Percentiles rank a stretch among this genome's conserved stretches.
phyloP scores from a whole-genome alignment of 2,113 vertebrate species.

The Hippocampus barbouri region DNA sequence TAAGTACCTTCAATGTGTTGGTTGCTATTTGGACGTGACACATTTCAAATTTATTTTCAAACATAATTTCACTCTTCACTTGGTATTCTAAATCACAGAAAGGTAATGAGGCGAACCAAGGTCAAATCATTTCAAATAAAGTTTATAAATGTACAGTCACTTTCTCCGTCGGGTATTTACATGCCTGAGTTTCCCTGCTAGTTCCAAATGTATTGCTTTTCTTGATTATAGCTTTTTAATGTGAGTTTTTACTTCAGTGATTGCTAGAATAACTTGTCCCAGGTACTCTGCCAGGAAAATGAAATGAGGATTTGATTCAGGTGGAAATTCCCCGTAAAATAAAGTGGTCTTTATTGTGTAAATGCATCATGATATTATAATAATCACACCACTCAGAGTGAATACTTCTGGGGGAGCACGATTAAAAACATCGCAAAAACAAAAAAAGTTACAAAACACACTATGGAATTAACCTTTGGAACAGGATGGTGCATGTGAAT shows the following conservation, averaged over 20 bases:
- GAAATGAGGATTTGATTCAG: slow-evolving; percentile 38
- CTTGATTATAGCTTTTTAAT: slow-evolving; percentile 24
- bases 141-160: neutral
- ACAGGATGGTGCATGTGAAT: slow-evolving; percentile 8
- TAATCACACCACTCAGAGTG: slow-evolving; percentile 25
- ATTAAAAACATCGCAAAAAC: neutral
- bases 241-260: slow-evolving; percentile 17
- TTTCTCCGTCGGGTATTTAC: neutral
- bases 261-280: slow-evolving; percentile 40
- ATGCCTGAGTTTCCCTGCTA: slow-evolving; percentile 7
- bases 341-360: slow-evolving; percentile 31
- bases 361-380: slow-evolving; percentile 54
- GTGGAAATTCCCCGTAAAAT: slow-evolving; percentile 45
- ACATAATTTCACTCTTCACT: neutral
- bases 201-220: slow-evolving; percentile 13
- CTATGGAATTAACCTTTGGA: slow-evolving; percentile 19
- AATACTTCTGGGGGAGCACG: slow-evolving; percentile 14
- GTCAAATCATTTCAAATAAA: neutral
- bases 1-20: neutral
- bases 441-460: slow-evolving; percentile 1
- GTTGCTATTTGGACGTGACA: neutral
- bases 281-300: slow-evolving; percentile 52
- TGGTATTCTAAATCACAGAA: neutral
- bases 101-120: neutral
- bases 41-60: neutral